Evolutionary conservation across 2,113 vertebrate genomes (phyloP).

Genomic region (Tragelaphus buxtoni): DNA sequence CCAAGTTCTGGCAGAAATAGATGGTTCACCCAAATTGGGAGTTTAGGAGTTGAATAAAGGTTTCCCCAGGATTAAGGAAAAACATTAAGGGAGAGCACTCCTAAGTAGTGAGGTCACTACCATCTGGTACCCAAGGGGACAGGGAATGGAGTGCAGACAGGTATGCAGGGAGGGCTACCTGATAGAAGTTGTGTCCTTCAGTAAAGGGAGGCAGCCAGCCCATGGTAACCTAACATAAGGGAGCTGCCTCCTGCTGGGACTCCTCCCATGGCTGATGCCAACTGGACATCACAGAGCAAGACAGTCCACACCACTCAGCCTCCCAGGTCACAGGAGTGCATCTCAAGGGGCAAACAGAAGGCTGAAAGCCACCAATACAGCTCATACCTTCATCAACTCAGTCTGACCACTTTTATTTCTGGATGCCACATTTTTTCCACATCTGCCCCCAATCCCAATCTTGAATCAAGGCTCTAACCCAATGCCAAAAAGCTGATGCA

Average conservation of each 20-base stretch:
- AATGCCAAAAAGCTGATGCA: not conserved
- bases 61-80: not conserved
- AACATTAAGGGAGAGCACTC: not conserved
- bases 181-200: not conserved
- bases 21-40: not conserved
- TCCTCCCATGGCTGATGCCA: not conserved
- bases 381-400: not conserved
- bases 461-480: not conserved
- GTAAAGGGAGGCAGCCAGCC: not conserved
- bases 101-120: not conserved
- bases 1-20: not conserved
- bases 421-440: not conserved
- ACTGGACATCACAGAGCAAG: not conserved
- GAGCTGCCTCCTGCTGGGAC: not conserved
- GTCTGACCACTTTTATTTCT: not conserved
- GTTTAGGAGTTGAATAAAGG: not conserved
- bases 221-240: not conserved
- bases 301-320: not conserved
- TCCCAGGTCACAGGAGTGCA: accelerated
- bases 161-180: accelerated
- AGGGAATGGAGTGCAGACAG: not conserved
- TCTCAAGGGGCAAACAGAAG: not conserved
- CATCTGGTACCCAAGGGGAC: not conserved
- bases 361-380: not conserved
- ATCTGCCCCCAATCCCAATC: not conserved